Conservation (phyloP, 2,888 invertebrate genomes). For the Drosophila ustulata region DNA sequence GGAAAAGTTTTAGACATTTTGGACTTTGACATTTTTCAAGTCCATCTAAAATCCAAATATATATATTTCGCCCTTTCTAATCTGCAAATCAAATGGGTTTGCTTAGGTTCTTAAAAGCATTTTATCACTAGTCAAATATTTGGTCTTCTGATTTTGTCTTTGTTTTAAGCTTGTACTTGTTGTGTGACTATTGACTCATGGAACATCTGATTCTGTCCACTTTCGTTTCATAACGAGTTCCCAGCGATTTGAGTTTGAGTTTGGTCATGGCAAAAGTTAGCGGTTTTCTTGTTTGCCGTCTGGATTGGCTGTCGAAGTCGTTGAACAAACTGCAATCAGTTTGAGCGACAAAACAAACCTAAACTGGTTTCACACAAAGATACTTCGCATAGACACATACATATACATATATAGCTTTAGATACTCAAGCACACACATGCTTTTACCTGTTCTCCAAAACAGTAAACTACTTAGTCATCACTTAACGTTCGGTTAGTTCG, state of each 20-base stretch:
- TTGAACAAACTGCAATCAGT: constrained; percentile 56
- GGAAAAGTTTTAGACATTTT: neutral
- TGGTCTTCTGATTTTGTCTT: neutral
- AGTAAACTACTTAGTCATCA: constrained; percentile 40
- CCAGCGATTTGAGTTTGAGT: constrained; percentile 10
- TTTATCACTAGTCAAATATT: constrained; percentile 11
- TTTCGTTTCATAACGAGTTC: constrained; percentile 58
- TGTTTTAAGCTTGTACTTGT: neutral
- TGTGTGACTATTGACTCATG: constrained; percentile 8
- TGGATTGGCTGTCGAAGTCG: constrained; percentile 27
- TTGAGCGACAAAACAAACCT: constrained; percentile 38
- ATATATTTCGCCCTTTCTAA: constrained; percentile 3
- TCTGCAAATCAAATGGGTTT: neutral
- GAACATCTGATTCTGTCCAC: constrained; percentile 41
- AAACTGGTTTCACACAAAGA: constrained; percentile 44
- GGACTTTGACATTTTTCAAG: constrained; percentile 5
- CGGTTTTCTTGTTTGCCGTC: constrained; percentile 30
- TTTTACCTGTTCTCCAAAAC: constrained; percentile 38
- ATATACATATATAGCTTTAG: neutral
- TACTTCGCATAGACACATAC: constrained; percentile 4
- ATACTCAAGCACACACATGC: constrained; percentile 10
- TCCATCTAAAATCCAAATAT: neutral
- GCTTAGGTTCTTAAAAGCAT: constrained; percentile 10
- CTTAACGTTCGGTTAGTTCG: constrained; percentile 15
- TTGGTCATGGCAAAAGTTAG: constrained; percentile 57